Evolutionary conservation across 2,113 vertebrate species (phyloP).

Genomic region (Pelusios castaneus): DNA sequence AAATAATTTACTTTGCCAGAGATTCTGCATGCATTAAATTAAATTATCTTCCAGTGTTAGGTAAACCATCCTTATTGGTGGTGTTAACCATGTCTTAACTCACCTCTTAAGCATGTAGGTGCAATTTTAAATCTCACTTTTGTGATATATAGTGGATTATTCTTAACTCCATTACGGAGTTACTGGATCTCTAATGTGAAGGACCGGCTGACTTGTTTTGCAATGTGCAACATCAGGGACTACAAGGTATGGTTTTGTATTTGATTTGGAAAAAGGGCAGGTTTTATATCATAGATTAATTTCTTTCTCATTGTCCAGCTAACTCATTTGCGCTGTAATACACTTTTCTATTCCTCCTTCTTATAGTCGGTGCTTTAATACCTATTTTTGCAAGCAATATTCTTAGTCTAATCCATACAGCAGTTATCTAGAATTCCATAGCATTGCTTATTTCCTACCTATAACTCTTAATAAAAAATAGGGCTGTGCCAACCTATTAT

Average conservation of each 20-base stretch:
- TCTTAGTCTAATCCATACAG: conserved; percentile 50
- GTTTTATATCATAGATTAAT: conserved; percentile 23
- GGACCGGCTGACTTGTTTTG: conserved; percentile 60
- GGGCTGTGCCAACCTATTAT: conserved; percentile 74
- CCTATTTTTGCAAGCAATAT: conserved; percentile 49
- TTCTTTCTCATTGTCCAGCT: conserved; percentile 47
- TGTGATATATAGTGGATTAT: conserved; percentile 23
- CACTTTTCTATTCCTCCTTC: conserved; percentile 33
- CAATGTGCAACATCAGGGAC: conserved; percentile 13
- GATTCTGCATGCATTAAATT: conserved; percentile 41
- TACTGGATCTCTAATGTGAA: conserved; percentile 41
- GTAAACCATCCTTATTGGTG: background rate
- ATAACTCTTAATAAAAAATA: conserved; percentile 80
- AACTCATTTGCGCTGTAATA: conserved; percentile 39
- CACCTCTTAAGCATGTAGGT: background rate
- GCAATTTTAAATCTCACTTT: background rate
- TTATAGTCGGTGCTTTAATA: conserved; percentile 39
- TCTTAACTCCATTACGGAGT: conserved; percentile 20
- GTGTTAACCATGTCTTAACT: background rate
- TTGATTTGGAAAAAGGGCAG: conserved; percentile 37
- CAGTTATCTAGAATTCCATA: conserved; percentile 55
- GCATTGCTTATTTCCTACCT: conserved; percentile 68
- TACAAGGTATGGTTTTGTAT: conserved; percentile 7
- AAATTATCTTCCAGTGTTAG: conserved; percentile 9
- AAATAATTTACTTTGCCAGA: conserved; percentile 66